Evolutionary conservation across 2,888 invertebrate genomes (phyloP).

Genomic region (Lamellibrachia satsuma): DNA sequence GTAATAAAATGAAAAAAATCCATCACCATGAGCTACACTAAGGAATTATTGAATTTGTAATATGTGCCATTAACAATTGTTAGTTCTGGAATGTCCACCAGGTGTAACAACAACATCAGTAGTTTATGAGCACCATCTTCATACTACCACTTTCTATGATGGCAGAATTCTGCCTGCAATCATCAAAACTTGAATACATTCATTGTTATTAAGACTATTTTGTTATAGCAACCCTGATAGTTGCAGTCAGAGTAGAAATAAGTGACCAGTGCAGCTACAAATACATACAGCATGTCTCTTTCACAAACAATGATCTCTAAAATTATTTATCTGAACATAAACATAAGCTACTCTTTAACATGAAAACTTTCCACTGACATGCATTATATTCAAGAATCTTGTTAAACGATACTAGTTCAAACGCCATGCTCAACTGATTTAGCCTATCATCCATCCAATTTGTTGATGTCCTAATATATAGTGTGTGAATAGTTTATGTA

Average conservation of each 20-base stretch:
- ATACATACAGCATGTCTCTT: neutral
- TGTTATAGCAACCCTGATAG: neutral
- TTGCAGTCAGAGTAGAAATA: neutral
- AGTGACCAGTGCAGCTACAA: neutral
- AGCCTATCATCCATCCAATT: too few species aligned
- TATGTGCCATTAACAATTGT: neutral
- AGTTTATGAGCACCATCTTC: neutral
- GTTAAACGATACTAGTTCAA: too few species aligned
- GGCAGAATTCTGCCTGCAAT: neutral
- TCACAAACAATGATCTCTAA: neutral
- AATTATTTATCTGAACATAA: neutral
- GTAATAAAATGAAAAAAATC: neutral
- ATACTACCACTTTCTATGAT: neutral
- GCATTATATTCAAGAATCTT: too few species aligned
- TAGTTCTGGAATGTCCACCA: neutral
- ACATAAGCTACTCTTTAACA: neutral
- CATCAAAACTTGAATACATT: neutral
- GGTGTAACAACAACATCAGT: neutral
- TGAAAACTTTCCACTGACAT: neutral
- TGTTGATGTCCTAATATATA: too few species aligned
- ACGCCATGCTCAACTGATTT: too few species aligned
- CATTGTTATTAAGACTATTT: neutral
- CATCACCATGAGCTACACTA: neutral
- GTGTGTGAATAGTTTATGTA: too few species aligned
- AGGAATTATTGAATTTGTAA: neutral